A percentile compares a stretch with the other conserved stretches of the same genome.
Evolutionary conservation across 1,140 invertebrate genomes (phyloP).

Genomic region (Adelges cooleyi): DNA sequence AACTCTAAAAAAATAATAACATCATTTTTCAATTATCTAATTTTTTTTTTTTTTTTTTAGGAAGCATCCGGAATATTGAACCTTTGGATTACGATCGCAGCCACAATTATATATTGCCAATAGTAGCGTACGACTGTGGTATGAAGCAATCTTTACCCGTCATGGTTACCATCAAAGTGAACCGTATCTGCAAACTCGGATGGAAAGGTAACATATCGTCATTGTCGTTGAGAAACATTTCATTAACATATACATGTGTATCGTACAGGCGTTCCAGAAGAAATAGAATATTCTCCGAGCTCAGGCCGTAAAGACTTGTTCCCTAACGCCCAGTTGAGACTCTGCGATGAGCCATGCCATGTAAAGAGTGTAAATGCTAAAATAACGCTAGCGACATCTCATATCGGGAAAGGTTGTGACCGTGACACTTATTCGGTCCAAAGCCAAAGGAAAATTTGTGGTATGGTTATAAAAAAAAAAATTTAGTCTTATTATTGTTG

Average conservation of each 20-base stretch:
- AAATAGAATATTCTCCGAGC: conserved; percentile 82
- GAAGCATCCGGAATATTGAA: conserved; percentile 79
- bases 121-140: conserved; percentile 92
- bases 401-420: conserved; percentile 85
- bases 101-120: conserved; percentile 91
- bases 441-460: conserved; percentile 81
- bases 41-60: conserved; percentile 39
- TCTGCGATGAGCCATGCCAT: conserved; percentile 74
- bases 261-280: conserved; percentile 60
- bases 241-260: neutral
- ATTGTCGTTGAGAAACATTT: neutral
- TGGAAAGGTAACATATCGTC: conserved; percentile 54
- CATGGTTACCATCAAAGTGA: conserved; percentile 88
- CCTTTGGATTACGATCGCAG: conserved; percentile 79
- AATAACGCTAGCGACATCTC: conserved; percentile 60
- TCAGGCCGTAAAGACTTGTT: conserved; percentile 67
- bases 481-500: too few species aligned
- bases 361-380: conserved; percentile 50
- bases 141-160: conserved; percentile 75
- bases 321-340: conserved; percentile 70
- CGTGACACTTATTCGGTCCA: conserved; percentile 80
- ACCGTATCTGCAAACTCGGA: conserved; percentile 56
- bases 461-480: conserved; percentile 45
- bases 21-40: neutral
- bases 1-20: neutral